A percentile compares a stretch with the other conserved stretches of the same genome.
These are phyloP conservation scores for Tinamus guttatus DNA, from an alignment of 2,113 vertebrate genomes.

Conservation along the genomic window DNA sequence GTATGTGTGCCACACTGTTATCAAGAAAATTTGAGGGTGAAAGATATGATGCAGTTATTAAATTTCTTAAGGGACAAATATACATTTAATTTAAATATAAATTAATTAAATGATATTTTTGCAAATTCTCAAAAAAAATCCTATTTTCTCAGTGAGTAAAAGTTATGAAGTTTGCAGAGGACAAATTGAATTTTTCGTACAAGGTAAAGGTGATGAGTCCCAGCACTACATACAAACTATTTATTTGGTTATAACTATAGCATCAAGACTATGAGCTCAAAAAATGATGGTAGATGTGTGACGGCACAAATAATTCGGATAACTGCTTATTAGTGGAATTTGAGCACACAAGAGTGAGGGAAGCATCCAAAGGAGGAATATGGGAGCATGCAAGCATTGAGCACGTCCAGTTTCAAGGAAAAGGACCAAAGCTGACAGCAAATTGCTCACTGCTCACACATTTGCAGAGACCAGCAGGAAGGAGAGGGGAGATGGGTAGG, in stretches of 20 bases:
- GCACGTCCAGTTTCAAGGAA: background rate
- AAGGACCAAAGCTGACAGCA: background rate
- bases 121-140: background rate
- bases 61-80: background rate
- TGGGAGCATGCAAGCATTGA: background rate
- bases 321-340: background rate
- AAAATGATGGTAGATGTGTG: background rate
- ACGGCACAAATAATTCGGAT: background rate
- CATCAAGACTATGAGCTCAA: background rate
- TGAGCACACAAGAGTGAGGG: background rate
- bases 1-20: background rate
- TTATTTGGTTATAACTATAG: background rate
- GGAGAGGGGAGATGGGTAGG: background rate
- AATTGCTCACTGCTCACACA: background rate
- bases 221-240: background rate
- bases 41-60: background rate
- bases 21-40: background rate
- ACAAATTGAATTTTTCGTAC: background rate
- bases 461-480: background rate
- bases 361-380: background rate
- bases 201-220: background rate
- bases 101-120: background rate
- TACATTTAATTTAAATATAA: background rate
- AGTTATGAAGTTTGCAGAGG: background rate
- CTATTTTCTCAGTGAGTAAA: background rate